These are phyloP conservation scores for Colletes gigas DNA, from an alignment of 1,140 invertebrate genomes.

Conservation along the genomic window DNA sequence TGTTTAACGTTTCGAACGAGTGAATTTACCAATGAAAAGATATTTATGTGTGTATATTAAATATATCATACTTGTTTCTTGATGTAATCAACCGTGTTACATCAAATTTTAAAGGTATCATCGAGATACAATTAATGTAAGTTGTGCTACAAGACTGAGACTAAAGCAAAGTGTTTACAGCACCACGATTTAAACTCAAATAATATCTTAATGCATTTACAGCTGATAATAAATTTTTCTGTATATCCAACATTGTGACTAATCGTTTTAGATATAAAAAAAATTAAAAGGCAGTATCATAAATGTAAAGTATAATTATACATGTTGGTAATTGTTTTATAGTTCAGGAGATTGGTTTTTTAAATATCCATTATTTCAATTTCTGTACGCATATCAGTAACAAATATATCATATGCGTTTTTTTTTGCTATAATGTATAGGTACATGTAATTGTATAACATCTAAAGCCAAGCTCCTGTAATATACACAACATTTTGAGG, in stretches of 20 bases:
- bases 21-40: conserved; percentile 57
- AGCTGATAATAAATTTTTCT: conserved; percentile 50
- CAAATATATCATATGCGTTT: conserved; percentile 81
- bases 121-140: conserved; percentile 42
- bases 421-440: conserved; percentile 77
- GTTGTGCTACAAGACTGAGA: conserved; percentile 44
- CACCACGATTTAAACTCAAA: conserved; percentile 61
- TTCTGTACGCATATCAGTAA: conserved; percentile 79
- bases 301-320: conserved; percentile 78
- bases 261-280: conserved; percentile 61
- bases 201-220: conserved; percentile 57
- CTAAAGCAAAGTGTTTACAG: conserved; percentile 64
- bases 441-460: conserved; percentile 81
- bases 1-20: not conserved
- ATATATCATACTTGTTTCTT: conserved; percentile 38
- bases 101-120: conserved; percentile 36
- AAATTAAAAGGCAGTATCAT: conserved; percentile 78
- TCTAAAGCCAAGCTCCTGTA: conserved; percentile 73
- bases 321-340: conserved; percentile 75
- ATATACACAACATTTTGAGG: conserved; percentile 82
- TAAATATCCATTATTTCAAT: conserved; percentile 75
- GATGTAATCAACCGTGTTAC: conserved; percentile 34
- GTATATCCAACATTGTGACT: conserved; percentile 39
- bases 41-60: conserved; percentile 35
- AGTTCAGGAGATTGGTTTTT: conserved; percentile 76